Base-by-base conservation (phyloP, 2,888 invertebrate genomes). In the Nebria brevicollis region DNA sequence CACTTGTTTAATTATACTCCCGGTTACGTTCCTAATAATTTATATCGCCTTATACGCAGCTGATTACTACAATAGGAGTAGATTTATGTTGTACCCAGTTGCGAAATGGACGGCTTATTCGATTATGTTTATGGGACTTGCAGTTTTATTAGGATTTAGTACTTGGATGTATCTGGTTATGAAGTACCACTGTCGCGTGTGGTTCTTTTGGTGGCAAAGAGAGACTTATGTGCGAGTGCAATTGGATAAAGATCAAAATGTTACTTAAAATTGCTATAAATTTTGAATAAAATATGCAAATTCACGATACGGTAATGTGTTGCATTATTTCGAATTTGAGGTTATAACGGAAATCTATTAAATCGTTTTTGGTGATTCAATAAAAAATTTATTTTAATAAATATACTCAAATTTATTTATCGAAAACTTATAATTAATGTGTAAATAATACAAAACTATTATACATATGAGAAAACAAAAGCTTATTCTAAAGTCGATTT, bases 191-290 rank as follows among this genome's bases (percentile, higher is more conserved):
- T 89, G 90, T 20, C 87, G 89, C 81, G 87, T 90, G 83, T 91
- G 91, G 91, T 91, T 90, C 85, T 89, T 89, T 83, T 92, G 91
- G 90, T 91, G 91, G 91, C 91, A 91, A 84, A 88, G 90, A 77
- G 90, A 90, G 77, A 91, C 90, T 83, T 87, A 88, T 75, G 91
- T 92, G 43, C 87, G 88, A 83, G 41, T 72, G 10, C 88, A 90
- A 77, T 86, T 89, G 76, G 85, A 88, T 25, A 68, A 68, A 25
- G 54, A 54, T 11, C 54, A 54, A 54, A 3, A 13, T 54, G 54
- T 54, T 54, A 54, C 54, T 54, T 54, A 54, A 5, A 34, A 34
- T 34, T 34, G 34, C 1, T 34, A 34, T 0, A 2, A 34, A 2
- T 34, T 34, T 34, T 34, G 34, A 34, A 34, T 34, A 34, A 34